Conservation (phyloP, 2,888 invertebrate genomes). For the Panzeria rudis region DNA sequence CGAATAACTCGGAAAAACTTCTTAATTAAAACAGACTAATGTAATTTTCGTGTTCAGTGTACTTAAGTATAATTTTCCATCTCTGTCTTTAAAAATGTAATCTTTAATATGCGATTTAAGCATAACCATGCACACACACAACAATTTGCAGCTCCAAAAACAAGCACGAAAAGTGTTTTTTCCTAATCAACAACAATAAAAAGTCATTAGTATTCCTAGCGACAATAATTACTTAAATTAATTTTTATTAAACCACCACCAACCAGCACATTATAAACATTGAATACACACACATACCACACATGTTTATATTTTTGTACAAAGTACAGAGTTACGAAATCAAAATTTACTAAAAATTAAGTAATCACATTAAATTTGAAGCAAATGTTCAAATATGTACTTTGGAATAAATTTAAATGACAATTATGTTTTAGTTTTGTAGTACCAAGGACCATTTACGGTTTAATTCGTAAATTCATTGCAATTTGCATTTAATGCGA, state of each 20-base stretch:
- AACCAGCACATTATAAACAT: background rate
- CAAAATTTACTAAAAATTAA: conserved; percentile 50
- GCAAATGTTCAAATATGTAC: background rate
- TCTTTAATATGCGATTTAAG: background rate
- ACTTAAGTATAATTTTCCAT: background rate
- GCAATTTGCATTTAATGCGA: background rate
- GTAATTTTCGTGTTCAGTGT: no score
- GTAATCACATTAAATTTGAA: conserved; percentile 13
- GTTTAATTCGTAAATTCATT: background rate
- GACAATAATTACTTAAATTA: conserved; percentile 61
- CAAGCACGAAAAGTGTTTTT: background rate
- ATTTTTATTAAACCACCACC: conserved; percentile 18
- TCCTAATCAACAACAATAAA: conserved; percentile 8
- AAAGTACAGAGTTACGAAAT: conserved; percentile 49
- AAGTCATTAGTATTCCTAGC: conserved; percentile 65
- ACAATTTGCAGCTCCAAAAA: background rate
- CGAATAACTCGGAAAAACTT: no score
- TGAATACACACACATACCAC: background rate
- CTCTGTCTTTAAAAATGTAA: background rate
- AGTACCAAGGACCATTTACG: background rate
- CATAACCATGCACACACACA: background rate
- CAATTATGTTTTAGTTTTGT: background rate
- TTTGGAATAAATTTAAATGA: background rate
- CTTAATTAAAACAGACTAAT: no score
- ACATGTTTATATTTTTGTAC: background rate